phyloP scores from a whole-genome alignment of 2,888 invertebrate species.

The Rhorus exstirpatorius region DNA sequence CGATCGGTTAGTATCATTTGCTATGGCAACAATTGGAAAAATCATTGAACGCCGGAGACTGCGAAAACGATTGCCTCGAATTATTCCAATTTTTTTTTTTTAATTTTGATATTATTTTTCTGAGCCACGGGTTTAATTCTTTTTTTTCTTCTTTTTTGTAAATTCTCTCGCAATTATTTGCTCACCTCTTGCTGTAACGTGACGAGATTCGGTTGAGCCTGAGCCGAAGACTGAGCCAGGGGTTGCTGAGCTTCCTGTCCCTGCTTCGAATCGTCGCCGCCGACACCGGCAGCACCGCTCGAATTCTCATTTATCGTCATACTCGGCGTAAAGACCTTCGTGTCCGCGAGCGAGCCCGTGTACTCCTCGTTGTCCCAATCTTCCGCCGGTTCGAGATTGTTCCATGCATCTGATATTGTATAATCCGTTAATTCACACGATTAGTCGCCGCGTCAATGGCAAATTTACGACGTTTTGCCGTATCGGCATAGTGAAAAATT shows the following conservation, averaged over 20 bases:
- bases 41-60: no score
- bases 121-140: no score
- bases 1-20: no score
- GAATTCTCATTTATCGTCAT: conserved; percentile 82
- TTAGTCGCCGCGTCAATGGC: conserved; percentile 77
- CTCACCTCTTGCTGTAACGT: conserved; percentile 79
- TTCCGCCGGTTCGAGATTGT: conserved; percentile 91
- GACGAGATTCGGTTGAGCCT: conserved; percentile 73
- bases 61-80: no score
- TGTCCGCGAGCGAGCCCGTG: conserved; percentile 97
- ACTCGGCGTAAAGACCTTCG: conserved; percentile 96
- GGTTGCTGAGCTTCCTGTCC: conserved; percentile 76
- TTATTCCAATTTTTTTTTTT: no score
- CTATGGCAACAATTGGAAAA: no score
- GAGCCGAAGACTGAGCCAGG: conserved; percentile 74
- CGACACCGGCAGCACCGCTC: conserved; percentile 43
- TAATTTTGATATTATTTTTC: no score
- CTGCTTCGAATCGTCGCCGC: conserved; percentile 75
- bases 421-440: conserved; percentile 82
- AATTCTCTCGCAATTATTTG: no score
- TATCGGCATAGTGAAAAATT: no score
- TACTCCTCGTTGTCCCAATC: conserved; percentile 95
- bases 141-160: no score
- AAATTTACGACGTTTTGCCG: no score
- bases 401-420: conserved; percentile 86